Percentiles rank a stretch among this genome's conserved stretches.
These are phyloP conservation scores for Protomyctophum bolini DNA, from an alignment of 2,113 vertebrate species.

Conservation along the genomic window DNA sequence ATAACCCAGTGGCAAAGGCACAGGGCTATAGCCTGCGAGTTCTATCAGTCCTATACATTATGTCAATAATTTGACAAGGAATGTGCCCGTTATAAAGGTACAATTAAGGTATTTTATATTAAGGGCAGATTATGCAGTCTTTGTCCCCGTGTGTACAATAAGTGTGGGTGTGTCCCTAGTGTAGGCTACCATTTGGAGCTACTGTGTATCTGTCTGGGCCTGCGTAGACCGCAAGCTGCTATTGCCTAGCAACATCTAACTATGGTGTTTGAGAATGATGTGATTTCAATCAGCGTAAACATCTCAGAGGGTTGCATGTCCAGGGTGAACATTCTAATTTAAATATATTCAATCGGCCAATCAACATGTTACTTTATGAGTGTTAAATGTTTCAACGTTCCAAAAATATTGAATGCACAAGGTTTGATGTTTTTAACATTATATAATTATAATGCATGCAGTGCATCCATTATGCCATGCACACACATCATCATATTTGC, in stretches of 20 bases:
- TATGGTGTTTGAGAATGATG: slow-evolving; percentile 13
- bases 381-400: no score
- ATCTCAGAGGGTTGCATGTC: no score
- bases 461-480: no score
- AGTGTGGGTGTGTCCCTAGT: slow-evolving; percentile 71
- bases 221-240: slow-evolving; percentile 16
- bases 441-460: no score
- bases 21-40: not conserved
- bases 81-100: not conserved
- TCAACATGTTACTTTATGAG: no score
- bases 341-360: no score
- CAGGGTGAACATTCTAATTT: no score
- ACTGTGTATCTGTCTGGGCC: slow-evolving; percentile 28
- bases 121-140: slow-evolving; percentile 15
- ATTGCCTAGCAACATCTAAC: slow-evolving; percentile 48
- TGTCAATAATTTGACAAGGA: not conserved
- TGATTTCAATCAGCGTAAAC: slow-evolving; percentile 7
- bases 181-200: slow-evolving; percentile 6
- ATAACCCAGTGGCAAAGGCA: no score
- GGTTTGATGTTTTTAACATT: no score
- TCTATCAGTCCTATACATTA: slow-evolving; percentile 1
- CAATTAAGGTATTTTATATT: not conserved
- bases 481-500: no score
- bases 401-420: no score
- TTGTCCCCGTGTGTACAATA: slow-evolving; percentile 59